These are phyloP conservation scores for Tethea ocularis DNA, from an alignment of 2,888 invertebrate species.

Conservation along the genomic window DNA sequence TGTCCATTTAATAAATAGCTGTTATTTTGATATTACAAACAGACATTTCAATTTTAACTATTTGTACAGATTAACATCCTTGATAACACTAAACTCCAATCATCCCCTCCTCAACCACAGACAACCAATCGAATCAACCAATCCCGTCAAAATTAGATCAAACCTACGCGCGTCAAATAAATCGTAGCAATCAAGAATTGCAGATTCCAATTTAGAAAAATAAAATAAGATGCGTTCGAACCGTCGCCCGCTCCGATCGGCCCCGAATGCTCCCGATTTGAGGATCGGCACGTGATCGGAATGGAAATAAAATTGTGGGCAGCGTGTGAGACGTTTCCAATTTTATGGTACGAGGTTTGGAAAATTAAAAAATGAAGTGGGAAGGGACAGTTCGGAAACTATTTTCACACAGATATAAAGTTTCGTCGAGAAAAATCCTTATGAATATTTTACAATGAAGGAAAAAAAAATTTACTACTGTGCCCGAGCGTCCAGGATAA, in stretches of 20 bases:
- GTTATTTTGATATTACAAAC: too few relatives aligned
- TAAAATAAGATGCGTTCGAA: neutral
- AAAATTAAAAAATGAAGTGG: slow-evolving; percentile 42
- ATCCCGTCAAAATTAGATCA: slow-evolving; percentile 4
- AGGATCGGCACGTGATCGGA: slow-evolving; percentile 47
- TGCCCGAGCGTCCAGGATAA: too few relatives aligned
- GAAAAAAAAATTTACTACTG: too few relatives aligned
- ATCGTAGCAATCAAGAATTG: slow-evolving; percentile 34
- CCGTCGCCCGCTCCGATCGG: neutral
- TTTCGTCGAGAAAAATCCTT: neutral
- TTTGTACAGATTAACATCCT: too few relatives aligned
- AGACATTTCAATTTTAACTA: neutral
- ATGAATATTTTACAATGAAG: too few relatives aligned
- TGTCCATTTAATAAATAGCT: too few relatives aligned
- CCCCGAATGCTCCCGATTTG: slow-evolving; percentile 30
- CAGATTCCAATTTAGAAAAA: slow-evolving; percentile 12
- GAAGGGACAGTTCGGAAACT: slow-evolving; percentile 17
- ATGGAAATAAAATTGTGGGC: slow-evolving; percentile 46
- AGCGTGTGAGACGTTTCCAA: slow-evolving; percentile 41
- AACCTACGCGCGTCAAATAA: slow-evolving; percentile 27
- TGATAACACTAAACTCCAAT: neutral
- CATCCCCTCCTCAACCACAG: neutral
- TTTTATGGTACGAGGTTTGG: slow-evolving; percentile 51
- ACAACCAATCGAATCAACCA: neutral
- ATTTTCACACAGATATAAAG: neutral